These are phyloP conservation scores for Athene cunicularia DNA, from an alignment of 2,113 vertebrate genomes.

Conservation along the genomic window DNA sequence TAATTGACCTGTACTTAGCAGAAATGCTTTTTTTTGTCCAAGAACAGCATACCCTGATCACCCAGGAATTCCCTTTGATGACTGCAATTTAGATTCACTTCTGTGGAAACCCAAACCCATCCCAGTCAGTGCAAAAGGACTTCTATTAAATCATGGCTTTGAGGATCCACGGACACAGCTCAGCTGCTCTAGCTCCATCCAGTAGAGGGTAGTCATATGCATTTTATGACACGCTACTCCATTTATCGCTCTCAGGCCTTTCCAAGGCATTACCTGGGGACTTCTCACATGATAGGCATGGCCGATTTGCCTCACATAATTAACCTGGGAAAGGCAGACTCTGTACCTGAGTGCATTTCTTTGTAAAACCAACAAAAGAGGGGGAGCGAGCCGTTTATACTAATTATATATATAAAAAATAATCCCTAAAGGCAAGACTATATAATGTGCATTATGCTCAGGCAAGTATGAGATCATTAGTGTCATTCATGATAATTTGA, in stretches of 20 bases:
- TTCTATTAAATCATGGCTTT: background rate
- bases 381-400: background rate
- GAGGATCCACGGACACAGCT: background rate
- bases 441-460: slow-evolving; percentile 20
- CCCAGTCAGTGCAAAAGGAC: background rate
- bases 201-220: background rate
- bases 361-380: slow-evolving; percentile 52
- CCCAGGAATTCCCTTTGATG: background rate
- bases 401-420: slow-evolving; percentile 7
- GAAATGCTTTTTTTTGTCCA: background rate
- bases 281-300: background rate
- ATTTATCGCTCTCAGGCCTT: background rate
- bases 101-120: background rate
- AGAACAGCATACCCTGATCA: background rate
- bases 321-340: slow-evolving; percentile 29
- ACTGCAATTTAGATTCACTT: background rate
- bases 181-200: slow-evolving; percentile 3
- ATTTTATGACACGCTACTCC: background rate
- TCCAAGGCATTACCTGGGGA: background rate
- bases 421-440: background rate
- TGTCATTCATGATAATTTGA: slow-evolving; percentile 43
- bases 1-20: background rate
- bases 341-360: slow-evolving; percentile 34
- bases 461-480: slow-evolving; percentile 46
- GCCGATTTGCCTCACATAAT: slow-evolving; percentile 21